Evolutionary conservation across 2,797 vertebrate genomes (phyloP).

Genomic region (Pristis pectinata): DNA sequence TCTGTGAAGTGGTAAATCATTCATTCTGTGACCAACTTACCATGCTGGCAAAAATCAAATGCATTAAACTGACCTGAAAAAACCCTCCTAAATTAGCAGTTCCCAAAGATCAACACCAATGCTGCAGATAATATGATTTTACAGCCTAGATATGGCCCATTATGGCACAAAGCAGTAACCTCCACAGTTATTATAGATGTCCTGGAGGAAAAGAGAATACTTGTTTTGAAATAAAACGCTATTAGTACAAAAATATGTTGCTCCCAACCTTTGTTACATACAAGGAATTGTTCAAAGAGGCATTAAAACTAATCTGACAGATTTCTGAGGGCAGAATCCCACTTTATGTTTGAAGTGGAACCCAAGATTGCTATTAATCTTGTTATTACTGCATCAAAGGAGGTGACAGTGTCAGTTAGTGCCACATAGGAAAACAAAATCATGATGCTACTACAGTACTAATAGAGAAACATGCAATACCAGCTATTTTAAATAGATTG

Average conservation of each 20-base stretch:
- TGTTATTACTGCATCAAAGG: not conserved
- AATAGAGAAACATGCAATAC: not conserved
- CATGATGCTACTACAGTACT: not conserved
- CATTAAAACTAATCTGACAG: not conserved
- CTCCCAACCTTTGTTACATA: not conserved
- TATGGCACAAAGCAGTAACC: not conserved
- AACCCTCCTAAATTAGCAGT: not conserved
- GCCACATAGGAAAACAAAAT: not conserved
- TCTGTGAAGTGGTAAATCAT: not conserved
- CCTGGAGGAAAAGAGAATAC: not conserved
- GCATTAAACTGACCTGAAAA: not conserved
- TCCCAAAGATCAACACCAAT: not conserved
- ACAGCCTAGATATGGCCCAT: not conserved
- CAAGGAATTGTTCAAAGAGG: not conserved
- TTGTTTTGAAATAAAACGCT: not conserved
- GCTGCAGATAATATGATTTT: not conserved
- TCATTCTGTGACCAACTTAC: not conserved
- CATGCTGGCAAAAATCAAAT: not conserved
- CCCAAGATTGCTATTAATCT: not conserved
- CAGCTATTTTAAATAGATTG: not conserved
- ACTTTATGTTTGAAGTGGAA: not conserved
- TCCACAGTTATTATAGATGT: not conserved
- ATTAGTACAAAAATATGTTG: not conserved
- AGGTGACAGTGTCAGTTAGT: not conserved
- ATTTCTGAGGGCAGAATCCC: not conserved